Base-by-base conservation (phyloP, 2,797 vertebrate species). In the Euthynnus affinis region DNA sequence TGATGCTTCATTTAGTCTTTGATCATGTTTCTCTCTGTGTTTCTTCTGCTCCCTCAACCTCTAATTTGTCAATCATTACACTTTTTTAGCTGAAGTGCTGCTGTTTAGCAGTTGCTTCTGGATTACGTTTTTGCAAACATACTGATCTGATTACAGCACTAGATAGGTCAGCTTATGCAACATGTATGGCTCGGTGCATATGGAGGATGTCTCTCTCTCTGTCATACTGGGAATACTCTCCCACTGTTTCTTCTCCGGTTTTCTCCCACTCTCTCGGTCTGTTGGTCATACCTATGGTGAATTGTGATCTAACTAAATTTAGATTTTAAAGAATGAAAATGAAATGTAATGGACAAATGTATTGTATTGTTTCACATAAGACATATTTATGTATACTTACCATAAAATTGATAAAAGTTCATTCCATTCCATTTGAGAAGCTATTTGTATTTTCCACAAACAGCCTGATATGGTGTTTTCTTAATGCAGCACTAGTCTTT, bases 131-230 rank as follows among this genome's bases (percentile, higher is more conserved):
- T 76, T 78, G 49, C 29, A 59, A 76, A 73, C 68, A 74, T 44
- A 58, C 76, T 83, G 82, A 87, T 83, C 76, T 88, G 86, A 87
- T 88, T 84, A 88, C 76, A 60, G 84, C 73, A 60, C 68, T 82
- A 91, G 89, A 92, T 92, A 90, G 91, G 89, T 90, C 91, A 88
- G 76, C 78, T 95, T 94, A 94, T 86, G 86, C 87, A 94, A 95
- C 89, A 77, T 73, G 73, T 72, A 88, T 78, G 77, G 82, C 77
- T 88, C 48, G 73, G 82, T 89, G 83, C 81, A 87, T 85, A 89
- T 80, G 76, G 72, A 71, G 74, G 74, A 55, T 74, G 58, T 84
- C 51, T 85, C 25, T 69, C 22, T 84, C 69, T 46, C 20, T 68
- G 42, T 70, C 55, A 57, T 64, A 23, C 27, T 29, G 27, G 27